Evolutionary conservation across 2,797 vertebrate genomes (phyloP), one percentile per base, ranked within the genome.

Genomic region (Sebastes flavidus): DNA sequence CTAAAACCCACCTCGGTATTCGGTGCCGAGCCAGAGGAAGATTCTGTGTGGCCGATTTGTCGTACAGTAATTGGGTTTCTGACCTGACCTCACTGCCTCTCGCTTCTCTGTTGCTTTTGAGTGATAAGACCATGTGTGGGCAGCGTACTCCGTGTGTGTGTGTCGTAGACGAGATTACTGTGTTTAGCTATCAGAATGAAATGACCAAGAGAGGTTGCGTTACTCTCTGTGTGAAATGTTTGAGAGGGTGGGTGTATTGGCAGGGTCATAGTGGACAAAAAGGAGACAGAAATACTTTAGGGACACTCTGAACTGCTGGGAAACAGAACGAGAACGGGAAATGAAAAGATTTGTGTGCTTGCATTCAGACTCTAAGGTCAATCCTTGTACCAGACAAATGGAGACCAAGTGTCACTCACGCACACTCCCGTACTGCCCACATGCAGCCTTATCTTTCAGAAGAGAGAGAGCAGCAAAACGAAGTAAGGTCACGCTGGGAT

Each of bases 61-160:
- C n/a, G 9, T 78, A 81, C 77, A 66, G 91, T 92, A 92, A 92
- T 92, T 92, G 90, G 83, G 89, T 92, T 91, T 93, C 82, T 93
- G 92, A 94, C 92, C 92, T 85, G 90, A 92, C 90, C 90, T 87
- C 78, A 10, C 80, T 75, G 85, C 86, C 79, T 90, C 88, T 82
- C 77, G 83, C 86, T 76, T 86, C 81, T 79, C 82, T 85, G 87
- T 91, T 92, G 78, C 92, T 90, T 92, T 89, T 88, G 75, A 92
- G 61, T 71, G 93, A 94, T 94, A 94, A 90, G 89, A 86, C 91
- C 72, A 62, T 92, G 91, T 92, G 94, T 94, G 91, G 92, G 94
- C 86, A 91, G 93, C 4, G 13, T 11, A 61, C 78, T 76, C 34
- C 60, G 71, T 76, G 69, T 85, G 75, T 80, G 80, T 79, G 79